These are phyloP conservation scores for Subanguina moxae DNA, from an alignment of 1,140 invertebrate species.

Conservation along the genomic window DNA sequence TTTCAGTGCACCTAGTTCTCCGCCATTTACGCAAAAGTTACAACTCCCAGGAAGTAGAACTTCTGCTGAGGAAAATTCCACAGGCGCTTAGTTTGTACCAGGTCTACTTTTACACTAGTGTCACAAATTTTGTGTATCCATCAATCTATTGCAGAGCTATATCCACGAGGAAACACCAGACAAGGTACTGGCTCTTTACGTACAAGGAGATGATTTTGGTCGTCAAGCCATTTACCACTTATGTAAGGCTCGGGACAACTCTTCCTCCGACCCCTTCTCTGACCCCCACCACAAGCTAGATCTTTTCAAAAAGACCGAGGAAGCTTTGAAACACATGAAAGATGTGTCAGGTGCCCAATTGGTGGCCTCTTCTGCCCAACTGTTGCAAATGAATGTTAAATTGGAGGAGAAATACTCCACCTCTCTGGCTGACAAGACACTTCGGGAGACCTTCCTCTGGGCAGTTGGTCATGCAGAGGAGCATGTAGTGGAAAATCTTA, in stretches of 20 bases:
- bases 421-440: conserved; percentile 11
- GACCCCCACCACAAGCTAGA: conserved; percentile 17
- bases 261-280: conserved; percentile 16
- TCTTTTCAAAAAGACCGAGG: conserved; percentile 18
- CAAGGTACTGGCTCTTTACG: conserved; percentile 25
- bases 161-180: conserved; percentile 33
- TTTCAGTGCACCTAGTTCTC: conserved; percentile 36
- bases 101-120: not conserved
- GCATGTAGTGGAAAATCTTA: conserved; percentile 18
- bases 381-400: conserved; percentile 24
- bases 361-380: conserved; percentile 13
- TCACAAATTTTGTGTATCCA: not conserved
- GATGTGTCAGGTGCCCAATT: conserved; percentile 23
- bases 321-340: conserved; percentile 23
- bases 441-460: conserved; percentile 32
- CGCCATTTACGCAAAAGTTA: conserved; percentile 15
- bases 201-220: conserved; percentile 33
- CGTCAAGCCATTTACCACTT: conserved; percentile 30
- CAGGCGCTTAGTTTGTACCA: conserved; percentile 29
- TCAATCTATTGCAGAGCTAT: conserved; percentile 19
- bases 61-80: conserved; percentile 29
- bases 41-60: conserved; percentile 25
- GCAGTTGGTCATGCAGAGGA: conserved; percentile 23
- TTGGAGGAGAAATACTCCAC: conserved; percentile 26
- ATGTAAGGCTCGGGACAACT: conserved; percentile 15